Base-by-base conservation (phyloP, 2,888 invertebrate genomes). In the Macrostomum cliftonense region DNA sequence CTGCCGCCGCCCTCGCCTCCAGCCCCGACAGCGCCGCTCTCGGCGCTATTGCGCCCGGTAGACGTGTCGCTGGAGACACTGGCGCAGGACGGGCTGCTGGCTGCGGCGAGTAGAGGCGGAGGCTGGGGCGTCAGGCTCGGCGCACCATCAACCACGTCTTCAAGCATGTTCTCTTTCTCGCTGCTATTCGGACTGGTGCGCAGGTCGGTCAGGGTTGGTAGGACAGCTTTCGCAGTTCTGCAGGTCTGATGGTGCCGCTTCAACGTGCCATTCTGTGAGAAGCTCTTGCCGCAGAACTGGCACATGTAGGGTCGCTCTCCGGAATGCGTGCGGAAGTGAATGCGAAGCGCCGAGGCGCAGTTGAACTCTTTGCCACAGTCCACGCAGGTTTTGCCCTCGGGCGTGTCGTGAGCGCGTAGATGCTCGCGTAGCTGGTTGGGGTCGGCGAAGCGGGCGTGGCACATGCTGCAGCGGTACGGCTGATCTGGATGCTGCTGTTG, bases 291-390 rank as follows among this genome's bases (percentile, higher is more conserved):
- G 38, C 51, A 51, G 43, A 51, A 51, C 45, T 51, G 43, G 36
- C 51, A 51, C 14, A 38, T 44, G 37, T 51, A 51, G 13, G 51
- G 51, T 36, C 50, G 28, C 45, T 51, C 51, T 43, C 51, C 51
- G 2, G 51, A 51, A 49, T 50, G 51, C 37, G 42, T 51, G 12
- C 51, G 20, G 39, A 42, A 50, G 17, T 50, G 51, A 13, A 50
- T 50, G 37, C 42, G 20, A 11, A 50, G 42, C 17, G 51, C 51
- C 36, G 49, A 51, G 9, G 52, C 50, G 38, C 51, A 50, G 39
- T 28, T 51, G 37, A 50, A 50, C 28, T 28, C 36, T 43, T 50
- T 50, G 28, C 51, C 43, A 36, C 51, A 50, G 16, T 49, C 49
- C 2, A 46, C 46, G 20, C 49, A 49, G 16, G 38, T 37, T 37